Base-by-base conservation (phyloP, 2,888 invertebrate genomes). In the Agrochola litura region DNA sequence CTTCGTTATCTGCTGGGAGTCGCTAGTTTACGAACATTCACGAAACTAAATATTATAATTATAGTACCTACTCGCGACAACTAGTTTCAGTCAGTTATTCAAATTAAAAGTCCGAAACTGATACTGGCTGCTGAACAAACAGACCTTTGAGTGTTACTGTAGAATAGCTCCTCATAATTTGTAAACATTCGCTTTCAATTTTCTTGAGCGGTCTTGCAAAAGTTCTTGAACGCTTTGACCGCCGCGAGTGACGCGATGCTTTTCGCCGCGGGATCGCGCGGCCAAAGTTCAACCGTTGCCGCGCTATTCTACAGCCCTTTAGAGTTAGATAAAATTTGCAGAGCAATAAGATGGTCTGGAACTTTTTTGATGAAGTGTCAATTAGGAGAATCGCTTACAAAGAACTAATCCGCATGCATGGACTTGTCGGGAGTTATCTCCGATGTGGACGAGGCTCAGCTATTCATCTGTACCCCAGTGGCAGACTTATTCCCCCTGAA, bases 1-100 rank as follows among this genome's bases (percentile, higher is more conserved):
- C 73, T 73, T 69, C 54, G 54, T 73, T 73, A 70, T 76, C 63
- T 63, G 54, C 54, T 25, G 43, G 2, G 6, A 22, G 65, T 49
- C 37, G 30, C 46, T 43, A 73, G 72, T 43, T 81, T 19, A 68
- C 10, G 6, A 73, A 61, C 37, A 66, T 68, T 60, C 19, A 61
- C 56, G 6, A 25, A 60, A 73, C 22, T 5, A 41, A 81, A 66
- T 49, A 65, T 25, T 58, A 16, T n/a, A 37, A 63, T 49, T 12
- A 30, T n/a, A 61, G 43, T 56, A 54, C 64, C 5, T 43, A 54
- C 37, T 46, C 6, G 16, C 8, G 2, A 22, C 16, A 22, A 22
- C 6, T 37, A 49, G 16, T 41, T 25, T 22, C 2, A 30, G 19
- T 54, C 37, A 58, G 52, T 37, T 12, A 19, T 46, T 22, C 6